Percentiles rank a stretch among this genome's conserved stretches.
Evolutionary conservation across 2,113 vertebrate species (phyloP).

Genomic region (Pelvicachromis taeniatus): DNA sequence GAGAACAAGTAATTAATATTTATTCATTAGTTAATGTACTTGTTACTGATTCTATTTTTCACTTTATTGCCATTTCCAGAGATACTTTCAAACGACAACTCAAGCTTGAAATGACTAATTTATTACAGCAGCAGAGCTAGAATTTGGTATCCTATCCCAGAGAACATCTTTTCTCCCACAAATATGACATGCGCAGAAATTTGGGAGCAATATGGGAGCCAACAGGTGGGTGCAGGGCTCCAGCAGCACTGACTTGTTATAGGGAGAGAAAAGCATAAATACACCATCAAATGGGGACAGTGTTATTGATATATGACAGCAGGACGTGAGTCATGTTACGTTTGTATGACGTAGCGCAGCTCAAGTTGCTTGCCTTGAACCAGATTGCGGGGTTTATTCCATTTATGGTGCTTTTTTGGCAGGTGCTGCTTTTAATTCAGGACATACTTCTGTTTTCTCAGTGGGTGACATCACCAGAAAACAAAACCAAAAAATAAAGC

Average conservation of each 20-base stretch:
- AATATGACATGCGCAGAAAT: not conserved
- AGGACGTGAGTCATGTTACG: not conserved
- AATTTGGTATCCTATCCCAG: not conserved
- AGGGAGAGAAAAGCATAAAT: not conserved
- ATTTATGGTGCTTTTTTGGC: not conserved
- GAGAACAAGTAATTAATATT: slow-evolving; percentile 82
- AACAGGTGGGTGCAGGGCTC: not conserved
- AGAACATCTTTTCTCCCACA: not conserved
- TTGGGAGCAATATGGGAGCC: not conserved
- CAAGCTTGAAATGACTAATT: not conserved
- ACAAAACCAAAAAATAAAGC: not conserved
- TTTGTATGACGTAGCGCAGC: not conserved
- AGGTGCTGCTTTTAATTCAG: not conserved
- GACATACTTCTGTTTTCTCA: not conserved
- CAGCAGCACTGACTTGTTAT: not conserved
- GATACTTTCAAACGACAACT: not conserved
- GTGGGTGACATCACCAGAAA: not conserved
- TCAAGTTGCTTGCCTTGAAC: not conserved
- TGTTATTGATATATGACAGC: not conserved
- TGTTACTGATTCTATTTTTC: not conserved
- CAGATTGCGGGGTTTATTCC: not conserved
- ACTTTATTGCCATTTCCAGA: not conserved
- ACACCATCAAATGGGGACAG: not conserved
- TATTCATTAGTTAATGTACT: not conserved
- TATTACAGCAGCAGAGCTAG: not conserved